Percentiles rank a stretch among this genome's conserved stretches.
phyloP scores from a whole-genome alignment of 2,113 vertebrate species.

The Hypomesus transpacificus region DNA sequence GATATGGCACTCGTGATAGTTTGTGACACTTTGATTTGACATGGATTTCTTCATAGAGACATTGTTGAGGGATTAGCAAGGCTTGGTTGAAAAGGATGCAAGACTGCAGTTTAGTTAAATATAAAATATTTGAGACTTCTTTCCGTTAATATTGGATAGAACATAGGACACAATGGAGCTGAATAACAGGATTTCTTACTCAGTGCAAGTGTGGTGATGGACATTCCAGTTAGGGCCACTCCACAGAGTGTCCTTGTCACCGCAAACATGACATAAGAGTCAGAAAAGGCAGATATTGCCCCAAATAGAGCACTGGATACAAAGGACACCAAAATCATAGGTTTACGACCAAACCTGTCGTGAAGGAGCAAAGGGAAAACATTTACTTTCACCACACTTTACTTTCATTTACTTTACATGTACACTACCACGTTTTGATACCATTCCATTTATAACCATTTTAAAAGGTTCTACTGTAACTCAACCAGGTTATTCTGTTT shows the following conservation, averaged over 20 bases:
- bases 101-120: too few relatives aligned
- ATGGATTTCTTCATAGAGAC: too few relatives aligned
- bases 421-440: too few relatives aligned
- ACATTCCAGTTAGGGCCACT: conserved; percentile 72
- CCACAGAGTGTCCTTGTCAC: conserved; percentile 73
- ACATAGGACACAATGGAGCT: neutral
- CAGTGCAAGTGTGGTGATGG: conserved; percentile 72
- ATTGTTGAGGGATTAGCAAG: too few relatives aligned
- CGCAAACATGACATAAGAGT: conserved; percentile 77
- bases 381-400: neutral
- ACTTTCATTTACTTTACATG: too few relatives aligned
- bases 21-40: too few relatives aligned
- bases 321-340: conserved; percentile 56
- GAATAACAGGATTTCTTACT: conserved; percentile 52
- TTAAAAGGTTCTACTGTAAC: too few relatives aligned
- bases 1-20: too few relatives aligned
- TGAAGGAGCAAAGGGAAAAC: neutral
- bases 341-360: conserved; percentile 74
- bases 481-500: too few relatives aligned
- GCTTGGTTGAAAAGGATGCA: too few relatives aligned
- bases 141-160: neutral
- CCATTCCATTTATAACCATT: too few relatives aligned
- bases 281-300: conserved; percentile 59
- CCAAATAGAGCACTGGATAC: conserved; percentile 45
- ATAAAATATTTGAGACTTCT: too few relatives aligned